Evolutionary conservation across 2,797 vertebrate genomes (phyloP).

Genomic region (Leptatherina wallacei): DNA sequence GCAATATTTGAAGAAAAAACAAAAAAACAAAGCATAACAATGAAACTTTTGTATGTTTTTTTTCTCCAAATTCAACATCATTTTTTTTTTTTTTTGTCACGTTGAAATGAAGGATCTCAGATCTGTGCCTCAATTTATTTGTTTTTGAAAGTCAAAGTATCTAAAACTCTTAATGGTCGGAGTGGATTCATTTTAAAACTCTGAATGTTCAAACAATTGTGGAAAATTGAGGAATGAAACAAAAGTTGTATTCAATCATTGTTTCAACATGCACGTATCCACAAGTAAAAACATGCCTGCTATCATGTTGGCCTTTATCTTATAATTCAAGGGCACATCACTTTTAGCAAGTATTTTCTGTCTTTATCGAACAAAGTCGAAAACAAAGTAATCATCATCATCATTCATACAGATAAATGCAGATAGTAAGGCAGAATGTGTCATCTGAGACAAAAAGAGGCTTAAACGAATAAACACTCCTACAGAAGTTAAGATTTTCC

Average conservation of each 20-base stretch:
- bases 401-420: neutral
- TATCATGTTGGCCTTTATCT: constrained; percentile 99
- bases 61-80: neutral
- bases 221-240: constrained; percentile 27
- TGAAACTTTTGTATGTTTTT: neutral
- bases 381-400: constrained; percentile 13
- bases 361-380: constrained; percentile 9
- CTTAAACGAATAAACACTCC: constrained; percentile 26
- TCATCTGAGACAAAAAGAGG: constrained; percentile 1
- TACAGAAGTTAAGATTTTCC: neutral
- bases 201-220: constrained; percentile 15
- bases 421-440: neutral
- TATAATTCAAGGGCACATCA: constrained; percentile 96
- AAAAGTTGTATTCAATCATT: constrained; percentile 28
- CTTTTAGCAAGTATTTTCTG: constrained; percentile 73
- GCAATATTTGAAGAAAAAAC: constrained; percentile 27
- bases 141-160: neutral
- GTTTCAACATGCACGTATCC: constrained; percentile 85
- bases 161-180: neutral
- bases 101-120: too few species aligned
- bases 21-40: constrained; percentile 1
- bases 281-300: constrained; percentile 99
- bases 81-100: neutral
- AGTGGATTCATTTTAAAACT: neutral
- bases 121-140: neutral